Evolutionary conservation across 2,797 vertebrate genomes (phyloP), one percentile per base, ranked within the genome.

Genomic region (Peromyscus aztecus): DNA sequence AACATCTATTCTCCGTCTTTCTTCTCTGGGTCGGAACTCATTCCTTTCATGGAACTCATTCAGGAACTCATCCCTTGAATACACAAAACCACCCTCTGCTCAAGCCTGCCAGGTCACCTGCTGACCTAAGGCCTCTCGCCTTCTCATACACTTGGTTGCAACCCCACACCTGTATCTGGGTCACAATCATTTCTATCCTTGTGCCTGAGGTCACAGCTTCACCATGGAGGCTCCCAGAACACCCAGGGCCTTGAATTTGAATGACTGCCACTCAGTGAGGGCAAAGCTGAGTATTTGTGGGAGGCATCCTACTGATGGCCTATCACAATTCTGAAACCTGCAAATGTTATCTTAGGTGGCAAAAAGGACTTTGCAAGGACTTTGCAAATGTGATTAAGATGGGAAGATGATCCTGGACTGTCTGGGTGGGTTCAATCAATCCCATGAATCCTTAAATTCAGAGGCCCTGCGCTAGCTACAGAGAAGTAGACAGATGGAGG

Each of bases 181-280:
- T 96, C 75, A 95, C 71, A 94, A 80, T 90, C 75, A 84, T 57
- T 91, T 95, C 85, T 95, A 24, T 80, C 21, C 46, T 84, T 40
- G 40, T 59, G n/a, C 2, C 14, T 91, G 69, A 59, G 59, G 73
- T 85, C 63, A 59, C 24, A 46, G 78, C 73, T 76, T 63, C 57
- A 80, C 12, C 61, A 75, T 65, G 29, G 55, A 84, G 67, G 61
- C 46, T 94, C 49, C 61, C 31, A 21, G 75, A 83, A 43, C 57
- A 82, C 46, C 6, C 13, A 75, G n/a, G 78, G 3, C 63, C 80
- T 80, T 65, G 40, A 94, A 63, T 52, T 71, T 59, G 40, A 94
- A 49, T 46, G 57, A 65, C 31, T 31, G 1, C 57, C 55, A 63
- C 57, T 85, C 67, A 73, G 23, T 49, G 16, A 84, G 43, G 34